Base-by-base conservation (phyloP, 2,888 invertebrate species). In the Baccha elongata region DNA sequence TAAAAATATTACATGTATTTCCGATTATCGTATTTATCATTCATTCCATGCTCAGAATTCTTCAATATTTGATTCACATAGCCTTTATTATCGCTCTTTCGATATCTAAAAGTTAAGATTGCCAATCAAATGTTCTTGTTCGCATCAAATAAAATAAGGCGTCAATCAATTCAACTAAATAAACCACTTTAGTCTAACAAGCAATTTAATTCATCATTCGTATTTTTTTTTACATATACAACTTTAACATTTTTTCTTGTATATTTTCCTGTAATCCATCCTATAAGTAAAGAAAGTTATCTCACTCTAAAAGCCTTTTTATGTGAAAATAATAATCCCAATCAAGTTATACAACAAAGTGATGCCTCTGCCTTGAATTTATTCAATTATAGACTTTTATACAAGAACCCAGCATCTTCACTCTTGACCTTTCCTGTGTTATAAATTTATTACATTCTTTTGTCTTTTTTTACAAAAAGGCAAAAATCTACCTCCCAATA, bases 381-480 rank as follows among this genome's bases (percentile, higher is more conserved):
- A 78, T 68, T 79, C 67, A 79, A 69, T 74, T 80, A 74, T 55
- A 53, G 55, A 68, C 62, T 35, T 60, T 44, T 10, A 40, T 40
- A 23, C 0, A n/a, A 21, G n/a, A n/a, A 4, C 15, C 15, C 21
- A 72, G 32, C 35, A 50, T 35, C 48, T 15, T 10, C 35, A 23
- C 58, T 74, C 74, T 64, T 74, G 67, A 64, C 74, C 62, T 58
- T 68, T 80, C 42, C 53, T 53, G 23, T 48, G 10, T 58, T 69
- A 74, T 69, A 62, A 74, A 69, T 80, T 69, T 80, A 68, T 80
- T 62, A 80, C 50, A 68, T 80, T 42, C 68, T 74, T 32, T 52
- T 50, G 3, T 23, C 5, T 23, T 23, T 23, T 23, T 23, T 48
- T 55, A 21, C 17, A 62, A 58, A 42, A 58, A 15, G 21, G 15